Evolutionary conservation across 1,140 invertebrate genomes (phyloP).

Genomic region (Pseudomyrmex concolor): DNA sequence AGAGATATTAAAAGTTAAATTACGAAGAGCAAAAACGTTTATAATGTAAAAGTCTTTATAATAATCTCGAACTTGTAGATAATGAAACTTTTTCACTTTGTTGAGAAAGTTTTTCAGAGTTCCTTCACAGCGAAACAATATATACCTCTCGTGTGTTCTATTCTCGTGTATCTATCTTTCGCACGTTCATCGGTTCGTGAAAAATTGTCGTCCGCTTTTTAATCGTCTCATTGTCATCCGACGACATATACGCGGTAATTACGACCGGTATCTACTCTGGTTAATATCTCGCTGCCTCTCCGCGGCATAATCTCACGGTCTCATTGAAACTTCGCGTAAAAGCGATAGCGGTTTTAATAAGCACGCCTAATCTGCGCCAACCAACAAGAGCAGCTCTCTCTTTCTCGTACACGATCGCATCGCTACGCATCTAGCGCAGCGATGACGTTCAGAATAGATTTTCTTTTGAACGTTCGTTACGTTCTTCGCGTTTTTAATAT

Average conservation of each 20-base stretch:
- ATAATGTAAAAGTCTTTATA: background rate
- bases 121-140: background rate
- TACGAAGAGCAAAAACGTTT: background rate
- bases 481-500: conserved; percentile 14
- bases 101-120: background rate
- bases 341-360: conserved; percentile 78
- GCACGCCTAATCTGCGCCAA: conserved; percentile 76
- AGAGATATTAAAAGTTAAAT: background rate
- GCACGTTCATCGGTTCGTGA: conserved; percentile 6
- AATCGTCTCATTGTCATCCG: conserved; percentile 60
- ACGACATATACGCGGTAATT: conserved; percentile 39
- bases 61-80: background rate
- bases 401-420: background rate
- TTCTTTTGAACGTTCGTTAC: conserved; percentile 5
- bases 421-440: background rate
- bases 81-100: background rate
- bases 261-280: conserved; percentile 43
- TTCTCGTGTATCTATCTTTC: background rate
- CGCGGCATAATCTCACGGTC: conserved; percentile 76
- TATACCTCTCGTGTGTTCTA: background rate
- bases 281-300: conserved; percentile 71
- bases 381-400: conserved; percentile 61
- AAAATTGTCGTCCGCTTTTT: conserved; percentile 56
- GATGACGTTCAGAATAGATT: conserved; percentile 14
- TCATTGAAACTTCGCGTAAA: conserved; percentile 80